Base-by-base conservation (phyloP, 2,888 invertebrate species). In the Cylloceria caligata region DNA sequence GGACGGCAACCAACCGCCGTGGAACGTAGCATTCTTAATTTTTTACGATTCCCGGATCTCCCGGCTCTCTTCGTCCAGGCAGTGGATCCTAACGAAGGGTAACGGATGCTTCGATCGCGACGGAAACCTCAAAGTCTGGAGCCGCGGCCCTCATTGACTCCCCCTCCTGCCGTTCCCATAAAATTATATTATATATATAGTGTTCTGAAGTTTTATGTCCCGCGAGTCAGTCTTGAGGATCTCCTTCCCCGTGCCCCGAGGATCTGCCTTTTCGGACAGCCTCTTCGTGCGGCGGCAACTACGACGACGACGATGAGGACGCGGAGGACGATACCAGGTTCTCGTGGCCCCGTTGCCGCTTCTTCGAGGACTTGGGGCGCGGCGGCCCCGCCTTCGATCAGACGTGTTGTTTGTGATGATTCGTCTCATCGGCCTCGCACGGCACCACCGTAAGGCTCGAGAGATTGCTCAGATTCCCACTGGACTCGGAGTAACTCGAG, bases 211-310 rank as follows among this genome's bases (percentile, higher is more conserved):
- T 84, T 83, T 80, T 75, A 73, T 82, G 78, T 88, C 86, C 88
- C 86, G 88, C 88, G 88, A 89, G 90, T 91, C 91, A 90, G 91
- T 90, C 91, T 91, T 91, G 89, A 91, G 88, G 89, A 90, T 86
- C 84, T 84, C 84, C 81, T 69, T 74, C 77, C 81, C 77, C 74
- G 71, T 74, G 55, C 68, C 74, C 62, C 65, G 74, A 79, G 79
- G 69, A 71, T 73, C 52, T 69, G 55, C 55, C 42, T 13, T 62
- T 19, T 16, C 42, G 65, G 68, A 45, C 67, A 65, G 75, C 68
- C 73, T 77, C 77, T 62, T 47, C 62, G 72, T 57, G 78, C 39
- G 69, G 62, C 73, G 68, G 67, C 64, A 62, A 73, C 73, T 11
- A 74, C 64, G 62, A 67, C 78, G 24, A 11, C 74, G 69, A 85